Conservation (phyloP, 2,888 invertebrate genomes). For the Oligia fasciuncula region DNA sequence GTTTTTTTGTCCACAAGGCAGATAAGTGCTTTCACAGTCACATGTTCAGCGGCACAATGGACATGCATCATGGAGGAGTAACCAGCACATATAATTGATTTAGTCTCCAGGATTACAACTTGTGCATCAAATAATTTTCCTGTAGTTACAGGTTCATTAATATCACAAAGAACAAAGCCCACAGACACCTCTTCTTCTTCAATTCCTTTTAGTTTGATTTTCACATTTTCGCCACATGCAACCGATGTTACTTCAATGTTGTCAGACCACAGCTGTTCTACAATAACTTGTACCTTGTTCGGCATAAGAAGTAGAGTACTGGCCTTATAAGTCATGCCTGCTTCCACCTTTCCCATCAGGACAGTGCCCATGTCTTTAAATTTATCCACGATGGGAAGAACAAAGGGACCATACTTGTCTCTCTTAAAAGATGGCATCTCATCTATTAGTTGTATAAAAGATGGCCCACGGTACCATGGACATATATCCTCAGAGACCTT, state of each 20-base stretch:
- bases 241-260: conserved; percentile 15
- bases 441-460: conserved; percentile 19
- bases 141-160: background rate
- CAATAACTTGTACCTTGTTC: conserved; percentile 9
- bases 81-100: conserved; percentile 27
- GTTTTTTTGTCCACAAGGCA: conserved; percentile 25
- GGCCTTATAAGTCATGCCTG: background rate
- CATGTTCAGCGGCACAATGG: conserved; percentile 14
- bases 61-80: conserved; percentile 30
- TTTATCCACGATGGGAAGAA: conserved; percentile 24
- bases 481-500: conserved; percentile 12
- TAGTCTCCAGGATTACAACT: background rate
- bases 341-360: conserved; percentile 27
- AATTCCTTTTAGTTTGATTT: conserved; percentile 13
- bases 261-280: conserved; percentile 32
- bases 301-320: conserved; percentile 19
- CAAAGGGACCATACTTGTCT: background rate
- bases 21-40: conserved; percentile 1
- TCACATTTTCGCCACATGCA: conserved; percentile 14
- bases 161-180: conserved; percentile 21
- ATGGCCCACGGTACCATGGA: conserved; percentile 16
- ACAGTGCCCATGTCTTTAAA: conserved; percentile 38
- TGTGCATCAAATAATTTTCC: conserved; percentile 26
- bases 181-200: conserved; percentile 22
- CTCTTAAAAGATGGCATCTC: background rate